Base-by-base conservation (phyloP, 2,797 vertebrate genomes). In the Carduelis carduelis region DNA sequence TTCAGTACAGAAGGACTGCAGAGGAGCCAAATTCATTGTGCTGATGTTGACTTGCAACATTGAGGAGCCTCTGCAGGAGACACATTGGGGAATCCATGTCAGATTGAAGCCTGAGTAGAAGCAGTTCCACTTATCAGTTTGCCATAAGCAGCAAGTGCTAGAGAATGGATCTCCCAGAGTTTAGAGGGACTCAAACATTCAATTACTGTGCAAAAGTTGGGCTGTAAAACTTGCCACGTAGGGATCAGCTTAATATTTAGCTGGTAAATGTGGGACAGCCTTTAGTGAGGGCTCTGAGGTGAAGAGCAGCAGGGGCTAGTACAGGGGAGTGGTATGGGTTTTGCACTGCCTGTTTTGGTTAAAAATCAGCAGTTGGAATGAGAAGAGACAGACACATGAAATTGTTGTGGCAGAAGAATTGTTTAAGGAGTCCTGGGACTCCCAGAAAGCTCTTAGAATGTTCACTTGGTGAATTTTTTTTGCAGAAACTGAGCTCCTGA, bases 81-180 rank as follows among this genome's bases (percentile, higher is more conserved):
- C 22, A 1, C 0, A 0, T 1, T 32, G 23, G 32, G 78, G 43
- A 35, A 41, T 21, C 55, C 28, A 8, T 0, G 0, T 37, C 28
- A 28, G 5, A 35, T 15, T 39, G 80, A 65, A 83, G 61, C 53
- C n/a, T 4, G 5, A 64, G 39, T 4, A 59, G 47, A 28, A 66
- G 46, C 37, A 49, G 30, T 72, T 86, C 30, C 34, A 43, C 26
- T 35, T 23, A 11, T 0, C 7, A 5, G 37, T 41, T 79, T 82
- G 8, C 28, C 55, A 30, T 24, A 49, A 72, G 28, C 17, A 68
- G 26, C 35, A 56, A 27, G 21, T 46, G 55, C 47, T 69, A 9
- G 50, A 43, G 69, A 68, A 13, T 86, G 60, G n/a, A 8, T 88
- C 56, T 74, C 39, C 14, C 53, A 35, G 52, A 23, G 28, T 47